Evolutionary conservation across 64 coral and sea anemone species (phyloP).

Genomic region (Hydrozoanthus tunicans): DNA sequence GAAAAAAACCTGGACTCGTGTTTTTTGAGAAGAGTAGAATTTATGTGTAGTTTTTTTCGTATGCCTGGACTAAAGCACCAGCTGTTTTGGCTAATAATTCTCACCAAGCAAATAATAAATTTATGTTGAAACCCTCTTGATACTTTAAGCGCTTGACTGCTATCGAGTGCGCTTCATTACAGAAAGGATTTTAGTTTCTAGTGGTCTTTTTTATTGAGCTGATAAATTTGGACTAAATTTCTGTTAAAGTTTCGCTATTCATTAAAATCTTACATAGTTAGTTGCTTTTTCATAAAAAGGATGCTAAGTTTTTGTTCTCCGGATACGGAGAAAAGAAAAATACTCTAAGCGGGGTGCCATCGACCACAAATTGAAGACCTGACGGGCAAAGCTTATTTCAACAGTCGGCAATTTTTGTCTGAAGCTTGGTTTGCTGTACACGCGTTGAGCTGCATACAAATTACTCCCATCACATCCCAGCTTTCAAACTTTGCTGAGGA

Average conservation of each 20-base stretch:
- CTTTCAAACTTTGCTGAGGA: not conserved
- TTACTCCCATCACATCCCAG: not conserved
- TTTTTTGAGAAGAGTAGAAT: conserved; percentile 11
- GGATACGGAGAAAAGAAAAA: conserved; percentile 60
- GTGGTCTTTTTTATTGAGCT: not conserved
- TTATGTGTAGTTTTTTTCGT: conserved; percentile 39
- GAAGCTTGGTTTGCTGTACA: not conserved
- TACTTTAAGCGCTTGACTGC: conserved; percentile 9
- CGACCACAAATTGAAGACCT: conserved; percentile 53
- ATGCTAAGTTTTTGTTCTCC: conserved; percentile 55
- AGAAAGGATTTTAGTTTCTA: not conserved
- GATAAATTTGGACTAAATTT: not conserved
- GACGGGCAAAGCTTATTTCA: conserved; percentile 43
- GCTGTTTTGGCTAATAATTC: conserved; percentile 57
- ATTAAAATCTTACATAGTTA: not conserved
- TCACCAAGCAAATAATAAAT: conserved; percentile 65
- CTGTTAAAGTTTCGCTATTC: not conserved
- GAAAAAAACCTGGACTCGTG: conserved; percentile 38
- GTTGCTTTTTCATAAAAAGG: conserved; percentile 41
- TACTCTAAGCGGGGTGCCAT: conserved; percentile 64
- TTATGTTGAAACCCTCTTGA: conserved; percentile 41
- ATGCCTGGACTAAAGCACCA: conserved; percentile 6
- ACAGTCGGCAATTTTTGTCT: conserved; percentile 27
- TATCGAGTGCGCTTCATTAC: not conserved
- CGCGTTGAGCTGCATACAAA: not conserved